Evolutionary conservation across 2,888 invertebrate species (phyloP).

Genomic region (Caenorhabditis sp.): DNA sequence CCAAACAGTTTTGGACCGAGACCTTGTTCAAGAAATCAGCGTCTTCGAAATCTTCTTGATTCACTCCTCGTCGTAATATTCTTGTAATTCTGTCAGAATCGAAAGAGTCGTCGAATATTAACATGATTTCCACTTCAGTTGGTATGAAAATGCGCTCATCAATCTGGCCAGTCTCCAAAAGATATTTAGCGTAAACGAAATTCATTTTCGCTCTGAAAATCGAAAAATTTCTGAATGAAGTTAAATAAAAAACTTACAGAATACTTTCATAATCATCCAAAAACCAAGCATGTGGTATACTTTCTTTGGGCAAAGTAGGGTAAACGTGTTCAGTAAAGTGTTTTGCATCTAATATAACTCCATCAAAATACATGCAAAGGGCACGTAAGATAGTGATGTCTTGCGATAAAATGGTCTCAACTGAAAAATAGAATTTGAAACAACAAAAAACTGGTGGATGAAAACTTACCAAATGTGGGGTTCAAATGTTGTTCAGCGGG

Average conservation of each 20-base stretch:
- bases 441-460: background rate
- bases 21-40: conserved; percentile 23
- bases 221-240: background rate
- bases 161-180: conserved; percentile 89
- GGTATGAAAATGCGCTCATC: conserved; percentile 88
- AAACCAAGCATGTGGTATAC: background rate
- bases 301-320: conserved; percentile 1
- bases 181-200: conserved; percentile 84
- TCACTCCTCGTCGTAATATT: conserved; percentile 33
- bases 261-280: background rate
- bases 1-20: conserved; percentile 20
- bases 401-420: conserved; percentile 6
- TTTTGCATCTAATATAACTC: conserved; percentile 86
- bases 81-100: conserved; percentile 6
- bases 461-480: background rate
- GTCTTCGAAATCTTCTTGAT: conserved; percentile 15
- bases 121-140: conserved; percentile 13
- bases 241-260: background rate
- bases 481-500: background rate
- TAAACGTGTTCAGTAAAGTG: conserved; percentile 83
- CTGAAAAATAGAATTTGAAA: conserved; percentile 16
- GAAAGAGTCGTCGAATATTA: conserved; percentile 42
- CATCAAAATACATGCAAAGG: conserved; percentile 83
- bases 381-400: conserved; percentile 31
- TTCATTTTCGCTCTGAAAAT: conserved; percentile 39